These are phyloP conservation scores for Syngnathus acus DNA, from an alignment of 2,797 vertebrate genomes.

Conservation along the genomic window DNA sequence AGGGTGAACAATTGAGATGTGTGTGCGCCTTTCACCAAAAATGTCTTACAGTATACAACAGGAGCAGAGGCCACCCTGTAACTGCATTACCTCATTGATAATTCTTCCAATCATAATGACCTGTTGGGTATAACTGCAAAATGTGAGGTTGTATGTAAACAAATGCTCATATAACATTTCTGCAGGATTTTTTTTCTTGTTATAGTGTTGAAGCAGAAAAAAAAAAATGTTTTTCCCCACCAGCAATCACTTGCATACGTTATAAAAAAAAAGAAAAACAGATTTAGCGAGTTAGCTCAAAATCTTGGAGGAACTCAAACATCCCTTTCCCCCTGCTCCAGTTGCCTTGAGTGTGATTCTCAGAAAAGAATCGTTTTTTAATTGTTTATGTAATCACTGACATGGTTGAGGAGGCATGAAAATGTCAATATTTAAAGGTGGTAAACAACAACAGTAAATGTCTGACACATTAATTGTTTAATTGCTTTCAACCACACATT, in stretches of 20 bases:
- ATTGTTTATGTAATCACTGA: conserved; percentile 26
- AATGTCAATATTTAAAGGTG: conserved; percentile 56
- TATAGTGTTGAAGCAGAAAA: neutral
- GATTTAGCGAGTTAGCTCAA: neutral
- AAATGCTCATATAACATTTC: neutral
- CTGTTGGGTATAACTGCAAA: neutral
- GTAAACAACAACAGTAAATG: conserved; percentile 70
- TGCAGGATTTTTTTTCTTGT: neutral
- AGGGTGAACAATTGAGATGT: neutral
- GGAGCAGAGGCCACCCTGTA: neutral
- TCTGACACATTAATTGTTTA: conserved; percentile 84
- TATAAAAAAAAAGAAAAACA: neutral
- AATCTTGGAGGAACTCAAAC: neutral
- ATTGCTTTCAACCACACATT: conserved; percentile 83
- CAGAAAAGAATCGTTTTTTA: neutral
- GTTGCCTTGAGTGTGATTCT: neutral
- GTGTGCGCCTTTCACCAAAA: neutral
- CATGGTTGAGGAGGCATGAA: conserved; percentile 50
- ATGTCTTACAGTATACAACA: neutral
- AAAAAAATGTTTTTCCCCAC: neutral
- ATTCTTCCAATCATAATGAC: neutral
- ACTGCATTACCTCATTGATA: no score
- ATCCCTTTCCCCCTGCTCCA: neutral
- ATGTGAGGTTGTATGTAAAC: neutral
- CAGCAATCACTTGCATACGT: neutral